phyloP scores from a whole-genome alignment of 2,113 vertebrate species.

The Poecile atricapillus region DNA sequence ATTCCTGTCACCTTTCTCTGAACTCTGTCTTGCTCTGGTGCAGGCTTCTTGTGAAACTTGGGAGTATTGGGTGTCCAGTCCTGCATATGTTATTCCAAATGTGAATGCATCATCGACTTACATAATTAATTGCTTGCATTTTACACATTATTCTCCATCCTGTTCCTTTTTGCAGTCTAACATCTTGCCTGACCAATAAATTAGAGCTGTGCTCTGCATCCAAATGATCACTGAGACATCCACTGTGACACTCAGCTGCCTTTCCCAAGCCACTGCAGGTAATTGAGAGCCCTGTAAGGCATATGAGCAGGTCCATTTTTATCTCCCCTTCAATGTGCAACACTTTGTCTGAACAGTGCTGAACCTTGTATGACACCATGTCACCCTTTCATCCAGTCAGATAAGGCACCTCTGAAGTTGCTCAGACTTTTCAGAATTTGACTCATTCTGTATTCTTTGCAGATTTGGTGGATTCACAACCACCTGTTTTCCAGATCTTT shows the following conservation, averaged over 20 bases:
- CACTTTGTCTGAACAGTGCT: constrained; percentile 31
- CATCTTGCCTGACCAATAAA: constrained; percentile 26
- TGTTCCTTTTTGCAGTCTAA: not conserved
- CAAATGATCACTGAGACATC: not conserved
- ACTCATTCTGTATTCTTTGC: not conserved
- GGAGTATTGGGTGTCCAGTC: not conserved
- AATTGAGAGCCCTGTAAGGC: constrained; percentile 16
- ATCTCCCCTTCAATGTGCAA: not conserved
- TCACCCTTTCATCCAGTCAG: not conserved
- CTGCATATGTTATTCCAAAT: not conserved
- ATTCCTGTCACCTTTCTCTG: constrained; percentile 15
- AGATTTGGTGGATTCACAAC: not conserved
- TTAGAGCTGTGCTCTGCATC: constrained; percentile 25
- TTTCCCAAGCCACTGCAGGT: constrained; percentile 7
- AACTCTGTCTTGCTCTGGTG: not conserved
- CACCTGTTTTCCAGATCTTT: not conserved
- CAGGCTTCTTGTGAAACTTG: not conserved
- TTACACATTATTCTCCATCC: constrained; percentile 4
- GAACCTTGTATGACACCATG: constrained; percentile 3
- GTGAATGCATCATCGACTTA: not conserved
- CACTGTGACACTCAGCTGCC: not conserved
- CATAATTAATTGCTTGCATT: constrained; percentile 30
- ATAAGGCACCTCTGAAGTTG: not conserved
- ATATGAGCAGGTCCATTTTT: not conserved
- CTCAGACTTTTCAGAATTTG: not conserved